Base-by-base conservation (phyloP, 2,113 vertebrate genomes). In the Eubucco bourcierii region DNA sequence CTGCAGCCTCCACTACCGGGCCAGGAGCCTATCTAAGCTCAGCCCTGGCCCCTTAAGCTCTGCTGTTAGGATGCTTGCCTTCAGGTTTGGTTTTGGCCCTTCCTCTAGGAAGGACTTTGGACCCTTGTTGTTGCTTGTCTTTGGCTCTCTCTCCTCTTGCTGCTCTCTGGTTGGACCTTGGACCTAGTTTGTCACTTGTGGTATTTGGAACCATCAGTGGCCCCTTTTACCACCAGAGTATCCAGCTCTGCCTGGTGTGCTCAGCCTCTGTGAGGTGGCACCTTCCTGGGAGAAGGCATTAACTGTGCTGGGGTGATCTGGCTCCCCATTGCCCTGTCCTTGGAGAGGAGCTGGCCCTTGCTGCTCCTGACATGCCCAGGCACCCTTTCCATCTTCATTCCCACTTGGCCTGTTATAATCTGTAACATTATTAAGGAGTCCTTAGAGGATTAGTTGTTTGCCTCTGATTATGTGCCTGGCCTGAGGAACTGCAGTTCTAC, bases 41-140 rank as follows among this genome's bases (percentile, higher is more conserved):
- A 37, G 7, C 16, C 12, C 25, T n/a, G 19, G 29, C 3, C 21
- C 25, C 12, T 31, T 37, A 1, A 70, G 2, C 6, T 31, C 9
- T 19, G 24, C 0, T 3, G 0, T 4, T 1, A 3, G 11, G 12
- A 7, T 0, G 2, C 3, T 37, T 7, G 2, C 1, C 6, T 46
- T 28, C 2, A 28, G 33, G 11, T 41, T 58, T 59, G 37, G 2
- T 3, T 64, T 21, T 71, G 1, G 8, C 2, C 1, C 6, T 59
- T 15, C 50, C 2, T 19, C 2, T 7, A 5, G 31, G 16, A 53
- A 34, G 56, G 12, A 52, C 25, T 83, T 41, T 21, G 37, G 7
- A 17, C 27, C 0, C 7, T 15, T 60, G 39, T 7, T 50, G 19
- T 7, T 82, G 17, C 8, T 80, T 59, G 20, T 12, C 8, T 87